These are phyloP conservation scores for Adelognathus sp. DNA, from an alignment of 2,888 invertebrate genomes.

Conservation along the genomic window DNA sequence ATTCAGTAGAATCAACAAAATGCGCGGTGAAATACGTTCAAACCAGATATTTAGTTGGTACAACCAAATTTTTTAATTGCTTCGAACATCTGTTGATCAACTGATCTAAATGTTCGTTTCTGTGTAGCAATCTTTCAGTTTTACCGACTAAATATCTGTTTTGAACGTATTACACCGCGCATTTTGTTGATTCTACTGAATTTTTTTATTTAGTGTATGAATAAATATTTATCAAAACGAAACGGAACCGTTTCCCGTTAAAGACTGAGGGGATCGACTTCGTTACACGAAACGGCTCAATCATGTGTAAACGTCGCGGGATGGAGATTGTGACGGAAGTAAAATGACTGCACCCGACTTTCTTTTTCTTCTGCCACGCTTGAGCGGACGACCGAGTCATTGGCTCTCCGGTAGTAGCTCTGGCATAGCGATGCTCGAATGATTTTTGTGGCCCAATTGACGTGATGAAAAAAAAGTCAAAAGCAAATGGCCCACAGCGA, in stretches of 20 bases:
- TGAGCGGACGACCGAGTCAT: conserved; percentile 9
- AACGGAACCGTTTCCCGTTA: not conserved
- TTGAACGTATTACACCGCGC: too few species aligned
- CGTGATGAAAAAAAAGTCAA: conserved; percentile 25
- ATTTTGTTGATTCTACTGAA: too few species aligned
- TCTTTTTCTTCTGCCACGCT: not conserved
- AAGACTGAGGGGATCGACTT: not conserved
- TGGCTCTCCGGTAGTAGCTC: not conserved
- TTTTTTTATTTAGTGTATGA: too few species aligned
- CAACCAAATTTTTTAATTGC: too few species aligned
- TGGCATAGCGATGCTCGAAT: conserved; percentile 27
- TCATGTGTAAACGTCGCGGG: not conserved
- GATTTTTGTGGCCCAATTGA: conserved; percentile 31
- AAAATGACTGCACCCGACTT: not conserved
- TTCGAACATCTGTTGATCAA: too few species aligned
- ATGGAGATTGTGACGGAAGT: conserved; percentile 3
- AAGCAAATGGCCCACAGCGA: conserved; percentile 7
- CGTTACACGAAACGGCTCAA: not conserved
- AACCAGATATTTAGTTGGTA: too few species aligned
- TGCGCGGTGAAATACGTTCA: too few species aligned
- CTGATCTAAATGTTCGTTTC: too few species aligned
- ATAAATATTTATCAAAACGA: too few species aligned
- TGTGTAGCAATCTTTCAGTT: too few species aligned
- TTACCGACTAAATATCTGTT: too few species aligned
- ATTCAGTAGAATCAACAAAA: too few species aligned